These are phyloP conservation scores for Luehdorfia chinensis DNA, from an alignment of 1,140 invertebrate genomes.

Conservation along the genomic window DNA sequence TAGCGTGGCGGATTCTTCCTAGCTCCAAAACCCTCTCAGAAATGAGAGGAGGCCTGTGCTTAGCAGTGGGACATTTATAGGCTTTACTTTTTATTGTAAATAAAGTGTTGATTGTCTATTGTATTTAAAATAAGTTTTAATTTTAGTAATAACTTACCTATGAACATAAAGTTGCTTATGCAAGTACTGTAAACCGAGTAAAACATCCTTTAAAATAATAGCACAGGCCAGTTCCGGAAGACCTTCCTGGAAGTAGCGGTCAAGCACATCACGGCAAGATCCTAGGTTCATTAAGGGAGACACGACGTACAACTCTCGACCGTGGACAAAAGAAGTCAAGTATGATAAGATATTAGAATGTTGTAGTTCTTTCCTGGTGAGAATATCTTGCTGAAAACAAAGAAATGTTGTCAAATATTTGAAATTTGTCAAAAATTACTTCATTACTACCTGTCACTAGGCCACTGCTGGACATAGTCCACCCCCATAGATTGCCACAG, in stretches of 20 bases:
- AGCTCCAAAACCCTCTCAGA: no score
- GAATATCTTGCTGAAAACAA: slow-evolving; percentile 84
- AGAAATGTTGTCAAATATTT: slow-evolving; percentile 20
- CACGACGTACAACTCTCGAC: slow-evolving; percentile 86
- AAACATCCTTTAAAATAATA: slow-evolving; percentile 87
- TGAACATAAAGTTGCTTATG: slow-evolving; percentile 92
- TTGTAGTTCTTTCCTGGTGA: slow-evolving; percentile 85
- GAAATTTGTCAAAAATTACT: no score
- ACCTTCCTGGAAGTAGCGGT: slow-evolving; percentile 85
- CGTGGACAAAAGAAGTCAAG: slow-evolving; percentile 85
- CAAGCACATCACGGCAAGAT: slow-evolving; percentile 87
- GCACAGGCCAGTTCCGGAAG: slow-evolving; percentile 89
- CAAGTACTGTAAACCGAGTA: slow-evolving; percentile 89
- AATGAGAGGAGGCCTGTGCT: no score
- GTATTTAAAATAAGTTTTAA: no score
- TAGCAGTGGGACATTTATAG: no score
- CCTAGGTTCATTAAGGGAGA: slow-evolving; percentile 89
- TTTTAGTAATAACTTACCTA: no score
- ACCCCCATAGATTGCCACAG: no score
- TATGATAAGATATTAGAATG: slow-evolving; percentile 88
- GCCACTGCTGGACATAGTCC: no score
- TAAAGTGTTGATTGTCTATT: no score
- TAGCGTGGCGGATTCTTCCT: no score
- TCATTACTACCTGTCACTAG: no score
- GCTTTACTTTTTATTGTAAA: no score